phyloP scores from a whole-genome alignment of 1,140 invertebrate species.

The Drosophila subpulchrella region DNA sequence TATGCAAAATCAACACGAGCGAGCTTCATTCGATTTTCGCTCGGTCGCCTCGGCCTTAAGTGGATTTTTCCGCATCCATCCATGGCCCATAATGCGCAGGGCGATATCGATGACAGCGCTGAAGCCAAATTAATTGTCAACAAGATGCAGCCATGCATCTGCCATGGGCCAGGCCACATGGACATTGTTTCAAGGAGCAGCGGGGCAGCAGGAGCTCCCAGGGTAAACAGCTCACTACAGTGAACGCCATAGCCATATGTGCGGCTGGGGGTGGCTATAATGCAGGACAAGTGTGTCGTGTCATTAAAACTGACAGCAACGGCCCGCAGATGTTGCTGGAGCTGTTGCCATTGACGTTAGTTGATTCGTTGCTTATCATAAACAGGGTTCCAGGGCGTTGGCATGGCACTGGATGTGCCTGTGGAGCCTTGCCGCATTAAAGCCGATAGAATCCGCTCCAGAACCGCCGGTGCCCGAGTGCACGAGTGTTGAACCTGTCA shows the following conservation, averaged over 20 bases:
- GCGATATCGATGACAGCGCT: slow-evolving; percentile 58
- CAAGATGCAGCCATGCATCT: slow-evolving; percentile 67
- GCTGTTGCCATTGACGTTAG: slow-evolving; percentile 53
- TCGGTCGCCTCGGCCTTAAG: slow-evolving; percentile 29
- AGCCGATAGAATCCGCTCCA: slow-evolving; percentile 20
- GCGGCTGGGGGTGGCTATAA: slow-evolving; percentile 28
- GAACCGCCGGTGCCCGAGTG: slow-evolving; percentile 8
- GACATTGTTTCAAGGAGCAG: slow-evolving; percentile 53
- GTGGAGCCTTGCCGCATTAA: slow-evolving; percentile 2
- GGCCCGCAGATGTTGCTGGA: slow-evolving; percentile 62
- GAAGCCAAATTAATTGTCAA: slow-evolving; percentile 78
- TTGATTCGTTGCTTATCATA: slow-evolving; percentile 44
- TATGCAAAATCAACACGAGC: slow-evolving; percentile 29
- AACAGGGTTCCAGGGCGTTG: slow-evolving; percentile 5
- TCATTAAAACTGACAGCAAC: slow-evolving; percentile 75
- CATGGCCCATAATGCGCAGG: slow-evolving; percentile 48
- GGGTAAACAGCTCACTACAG: slow-evolving; percentile 34
- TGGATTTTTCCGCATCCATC: slow-evolving; percentile 39
- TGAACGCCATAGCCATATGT: slow-evolving; percentile 38
- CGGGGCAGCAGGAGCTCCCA: background rate
- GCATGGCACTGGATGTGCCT: background rate
- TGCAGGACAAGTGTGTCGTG: slow-evolving; percentile 51
- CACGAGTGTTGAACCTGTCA: slow-evolving; percentile 50
- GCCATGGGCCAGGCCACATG: slow-evolving; percentile 25
- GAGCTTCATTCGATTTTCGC: slow-evolving; percentile 34